Evolutionary conservation across 2,113 vertebrate genomes (phyloP).

Genomic region (Hydropotes inermis): DNA sequence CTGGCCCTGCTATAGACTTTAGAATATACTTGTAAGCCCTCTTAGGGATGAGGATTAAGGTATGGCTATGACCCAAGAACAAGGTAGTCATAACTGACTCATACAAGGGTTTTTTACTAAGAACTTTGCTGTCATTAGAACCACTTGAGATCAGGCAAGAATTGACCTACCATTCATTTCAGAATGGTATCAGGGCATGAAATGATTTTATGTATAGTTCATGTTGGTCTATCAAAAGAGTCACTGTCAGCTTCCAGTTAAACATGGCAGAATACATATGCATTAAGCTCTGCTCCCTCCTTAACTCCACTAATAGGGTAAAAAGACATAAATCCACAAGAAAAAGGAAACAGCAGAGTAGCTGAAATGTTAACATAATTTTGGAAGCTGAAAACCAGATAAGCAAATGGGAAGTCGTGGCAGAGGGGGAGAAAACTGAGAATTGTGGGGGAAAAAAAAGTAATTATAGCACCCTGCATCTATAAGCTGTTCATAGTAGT

Average conservation of each 20-base stretch:
- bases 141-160: background rate
- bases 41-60: background rate
- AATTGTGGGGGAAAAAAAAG: background rate
- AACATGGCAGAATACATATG: background rate
- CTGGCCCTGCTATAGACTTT: background rate
- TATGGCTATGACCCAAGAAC: background rate
- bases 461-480: background rate
- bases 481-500: background rate
- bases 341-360: background rate
- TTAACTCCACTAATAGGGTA: background rate
- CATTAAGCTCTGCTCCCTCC: background rate
- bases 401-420: background rate
- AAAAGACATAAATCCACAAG: background rate
- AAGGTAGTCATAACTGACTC: background rate
- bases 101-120: background rate
- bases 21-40: background rate
- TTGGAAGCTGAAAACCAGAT: background rate
- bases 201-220: background rate
- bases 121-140: background rate
- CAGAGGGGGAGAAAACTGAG: background rate
- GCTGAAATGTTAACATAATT: background rate
- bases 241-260: conserved; percentile 6
- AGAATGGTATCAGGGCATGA: background rate
- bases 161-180: background rate
- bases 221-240: background rate